Base-by-base conservation (phyloP, 1,140 invertebrate genomes). In the Rhagoletis zephyria region DNA sequence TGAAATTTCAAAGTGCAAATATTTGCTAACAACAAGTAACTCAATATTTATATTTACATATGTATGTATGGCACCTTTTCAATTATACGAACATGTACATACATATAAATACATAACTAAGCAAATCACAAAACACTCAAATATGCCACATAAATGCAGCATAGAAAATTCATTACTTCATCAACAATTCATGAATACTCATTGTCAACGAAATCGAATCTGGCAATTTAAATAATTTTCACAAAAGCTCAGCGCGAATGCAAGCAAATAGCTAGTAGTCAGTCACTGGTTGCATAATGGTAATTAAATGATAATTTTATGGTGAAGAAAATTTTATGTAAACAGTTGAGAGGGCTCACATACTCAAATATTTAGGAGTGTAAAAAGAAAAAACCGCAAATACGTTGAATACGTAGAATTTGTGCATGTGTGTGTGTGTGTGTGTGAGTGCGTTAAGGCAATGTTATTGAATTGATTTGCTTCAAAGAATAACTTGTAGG, bases 291-390 rank as follows among this genome's bases (percentile, higher is more conserved):
- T n/a, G n/a, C n/a, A n/a, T 19, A 74, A 74, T 48, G 74, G 16
- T 81, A 81, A 81, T 81, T 81, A 56, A 81, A 81, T 56, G 9
- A 81, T 81, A 81, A 81, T 81, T 81, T 81, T 56, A 51, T 51
- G 19, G 0, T 12, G 51, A 81, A 81, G 74, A 14, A 81, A n/a
- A 56, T 7, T 19, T 16, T 51, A 10, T 12, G 74, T 81, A 70
- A 42, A 9, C 12, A 48, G 4, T 6, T 77, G 45, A 30, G 30
- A 56, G 48, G 12, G 12, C 9, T 14, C 12, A 63, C 1, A 14
- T 30, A 30, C 30, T 30, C 30, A 30, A 30, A 30, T 30, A n/a
- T 63, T 63, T 63, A n/a, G 30, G 30, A 16, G 16, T 9, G 70
- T 70, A 10, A 9, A 70, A 45, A 74, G 0, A 51, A 0, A 45